These are phyloP conservation scores for Brachyalestes nurse DNA, from an alignment of 2,797 vertebrate genomes.

Conservation along the genomic window DNA sequence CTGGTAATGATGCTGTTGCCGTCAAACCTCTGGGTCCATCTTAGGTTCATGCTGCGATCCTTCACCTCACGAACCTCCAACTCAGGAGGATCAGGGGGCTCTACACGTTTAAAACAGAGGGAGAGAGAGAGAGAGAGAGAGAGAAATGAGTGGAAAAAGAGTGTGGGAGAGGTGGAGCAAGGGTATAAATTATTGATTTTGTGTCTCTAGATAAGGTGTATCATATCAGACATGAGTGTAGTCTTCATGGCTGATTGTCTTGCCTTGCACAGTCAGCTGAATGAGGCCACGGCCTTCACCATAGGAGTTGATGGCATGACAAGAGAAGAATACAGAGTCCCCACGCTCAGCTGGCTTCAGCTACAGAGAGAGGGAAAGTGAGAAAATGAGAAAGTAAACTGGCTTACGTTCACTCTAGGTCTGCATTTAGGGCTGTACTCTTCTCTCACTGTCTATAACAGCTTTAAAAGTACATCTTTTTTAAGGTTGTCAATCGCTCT, in stretches of 20 bases:
- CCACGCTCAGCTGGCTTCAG: constrained; percentile 95
- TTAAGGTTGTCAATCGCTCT: background rate
- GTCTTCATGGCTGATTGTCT: constrained; percentile 33
- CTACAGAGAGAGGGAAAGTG: constrained; percentile 70
- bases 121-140: constrained; percentile 11
- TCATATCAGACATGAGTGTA: constrained; percentile 44
- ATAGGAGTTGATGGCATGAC: constrained; percentile 97
- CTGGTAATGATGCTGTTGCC: constrained; percentile 98
- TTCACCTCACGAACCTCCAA: constrained; percentile 96
- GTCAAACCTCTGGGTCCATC: constrained; percentile 97
- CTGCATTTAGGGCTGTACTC: background rate
- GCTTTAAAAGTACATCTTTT: background rate
- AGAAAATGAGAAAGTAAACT: constrained; percentile 9
- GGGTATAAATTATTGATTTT: constrained; percentile 54
- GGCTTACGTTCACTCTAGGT: background rate
- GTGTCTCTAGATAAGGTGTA: constrained; percentile 53
- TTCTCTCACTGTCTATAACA: background rate
- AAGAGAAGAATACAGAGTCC: constrained; percentile 98
- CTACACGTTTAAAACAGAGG: constrained; percentile 66
- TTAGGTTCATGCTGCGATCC: constrained; percentile 96
- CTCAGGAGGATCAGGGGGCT: constrained; percentile 95
- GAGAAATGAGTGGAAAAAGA: background rate
- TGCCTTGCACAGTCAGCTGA: constrained; percentile 98
- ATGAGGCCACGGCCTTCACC: constrained; percentile 96
- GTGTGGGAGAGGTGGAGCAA: background rate